A percentile compares a stretch with the other conserved stretches of the same genome.
Evolutionary conservation across 2,888 invertebrate genomes (phyloP).

Genomic region (Pegoplata infirma): DNA sequence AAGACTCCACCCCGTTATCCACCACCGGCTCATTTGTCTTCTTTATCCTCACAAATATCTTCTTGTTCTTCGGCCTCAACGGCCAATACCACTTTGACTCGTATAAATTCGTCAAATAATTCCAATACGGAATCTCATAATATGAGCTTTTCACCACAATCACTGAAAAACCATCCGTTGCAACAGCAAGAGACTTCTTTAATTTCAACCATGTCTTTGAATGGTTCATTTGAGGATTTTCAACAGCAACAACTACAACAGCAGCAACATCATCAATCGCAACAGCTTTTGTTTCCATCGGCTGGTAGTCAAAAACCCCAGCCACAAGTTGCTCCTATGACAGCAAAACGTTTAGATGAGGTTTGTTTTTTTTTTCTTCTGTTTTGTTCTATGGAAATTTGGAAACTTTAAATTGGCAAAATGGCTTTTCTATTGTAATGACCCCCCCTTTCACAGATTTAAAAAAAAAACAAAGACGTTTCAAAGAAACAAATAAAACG

Average conservation of each 20-base stretch:
- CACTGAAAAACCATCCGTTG: conserved; percentile 58
- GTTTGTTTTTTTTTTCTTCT: too few species aligned
- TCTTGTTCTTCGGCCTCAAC: conserved; percentile 73
- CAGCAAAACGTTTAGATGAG: conserved; percentile 71
- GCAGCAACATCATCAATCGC: conserved; percentile 38
- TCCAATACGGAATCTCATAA: conserved; percentile 59
- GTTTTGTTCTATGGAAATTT: background rate
- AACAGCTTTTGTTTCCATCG: conserved; percentile 35
- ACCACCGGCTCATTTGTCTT: conserved; percentile 78
- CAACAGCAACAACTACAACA: conserved; percentile 45
- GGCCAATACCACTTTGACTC: conserved; percentile 69
- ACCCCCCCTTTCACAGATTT: background rate
- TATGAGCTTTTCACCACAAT: conserved; percentile 60
- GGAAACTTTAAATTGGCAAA: conserved; percentile 41
- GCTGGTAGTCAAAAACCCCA: conserved; percentile 51
- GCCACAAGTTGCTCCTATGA: conserved; percentile 56
- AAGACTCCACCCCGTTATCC: conserved; percentile 86
- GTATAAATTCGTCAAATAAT: conserved; percentile 65
- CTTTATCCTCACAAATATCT: conserved; percentile 73
- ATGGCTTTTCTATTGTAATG: conserved; percentile 37
- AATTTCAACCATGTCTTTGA: conserved; percentile 66
- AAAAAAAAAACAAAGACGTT: background rate
- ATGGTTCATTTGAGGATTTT: conserved; percentile 68
- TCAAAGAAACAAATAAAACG: background rate
- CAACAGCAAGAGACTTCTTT: conserved; percentile 69